Conservation (phyloP, 2,888 invertebrate genomes). For the Stratiomys singularior region DNA sequence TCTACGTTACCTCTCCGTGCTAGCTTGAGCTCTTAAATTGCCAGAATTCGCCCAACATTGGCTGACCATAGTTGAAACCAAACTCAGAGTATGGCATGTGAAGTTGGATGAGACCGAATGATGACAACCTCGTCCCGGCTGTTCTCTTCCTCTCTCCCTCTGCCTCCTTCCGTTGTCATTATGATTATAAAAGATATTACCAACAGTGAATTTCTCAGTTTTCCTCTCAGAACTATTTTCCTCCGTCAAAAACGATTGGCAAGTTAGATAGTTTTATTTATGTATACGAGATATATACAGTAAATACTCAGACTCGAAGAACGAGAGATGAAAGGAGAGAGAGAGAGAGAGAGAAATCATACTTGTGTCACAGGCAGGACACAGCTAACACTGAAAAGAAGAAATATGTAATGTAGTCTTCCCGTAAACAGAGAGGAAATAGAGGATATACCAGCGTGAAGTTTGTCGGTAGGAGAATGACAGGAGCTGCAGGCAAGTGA, state of each 20-base stretch:
- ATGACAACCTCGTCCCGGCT: too few relatives aligned
- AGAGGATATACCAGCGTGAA: background rate
- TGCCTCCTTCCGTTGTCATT: background rate
- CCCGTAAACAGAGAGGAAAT: background rate
- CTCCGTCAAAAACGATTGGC: constrained; percentile 9
- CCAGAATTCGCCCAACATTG: background rate
- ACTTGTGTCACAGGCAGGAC: too few relatives aligned
- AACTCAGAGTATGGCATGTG: too few relatives aligned
- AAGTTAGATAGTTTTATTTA: too few relatives aligned
- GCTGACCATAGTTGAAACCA: background rate
- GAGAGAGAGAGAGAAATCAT: too few relatives aligned
- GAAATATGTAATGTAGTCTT: background rate
- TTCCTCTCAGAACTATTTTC: background rate
- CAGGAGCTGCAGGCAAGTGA: too few relatives aligned
- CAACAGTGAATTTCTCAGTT: background rate
- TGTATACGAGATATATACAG: too few relatives aligned
- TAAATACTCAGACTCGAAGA: too few relatives aligned
- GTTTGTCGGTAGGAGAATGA: background rate
- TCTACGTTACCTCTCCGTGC: background rate
- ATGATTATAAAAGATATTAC: constrained; percentile 25
- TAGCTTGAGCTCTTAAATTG: background rate
- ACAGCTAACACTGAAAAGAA: background rate
- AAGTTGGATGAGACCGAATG: too few relatives aligned
- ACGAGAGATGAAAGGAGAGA: too few relatives aligned
- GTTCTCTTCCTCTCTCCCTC: too few relatives aligned